These are phyloP conservation scores for Siphlonurus alternatus DNA, from an alignment of 2,888 invertebrate species.

Conservation along the genomic window DNA sequence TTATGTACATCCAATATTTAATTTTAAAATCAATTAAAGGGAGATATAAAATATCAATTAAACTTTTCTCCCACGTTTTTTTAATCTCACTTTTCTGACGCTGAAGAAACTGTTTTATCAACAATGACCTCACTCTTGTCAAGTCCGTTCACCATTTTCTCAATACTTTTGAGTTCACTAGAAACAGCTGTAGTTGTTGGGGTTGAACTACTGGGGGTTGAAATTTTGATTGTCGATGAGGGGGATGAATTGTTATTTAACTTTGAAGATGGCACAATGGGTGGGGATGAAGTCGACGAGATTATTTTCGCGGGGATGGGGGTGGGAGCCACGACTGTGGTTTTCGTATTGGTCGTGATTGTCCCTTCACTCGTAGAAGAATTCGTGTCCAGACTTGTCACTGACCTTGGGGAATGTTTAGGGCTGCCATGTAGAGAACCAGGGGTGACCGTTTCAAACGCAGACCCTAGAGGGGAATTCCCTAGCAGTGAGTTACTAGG, in stretches of 20 bases:
- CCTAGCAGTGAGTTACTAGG: slow-evolving; percentile 25
- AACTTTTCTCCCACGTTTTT: not conserved
- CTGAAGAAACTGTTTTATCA: not conserved
- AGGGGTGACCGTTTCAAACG: slow-evolving; percentile 80
- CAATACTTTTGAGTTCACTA: slow-evolving; percentile 85
- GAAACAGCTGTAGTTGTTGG: slow-evolving; percentile 36
- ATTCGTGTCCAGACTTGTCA: slow-evolving; percentile 13
- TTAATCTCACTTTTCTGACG: not conserved
- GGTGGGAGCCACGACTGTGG: slow-evolving; percentile 7
- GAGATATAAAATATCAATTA: not conserved
- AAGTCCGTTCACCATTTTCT: slow-evolving; percentile 92
- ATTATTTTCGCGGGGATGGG: slow-evolving; percentile 11
- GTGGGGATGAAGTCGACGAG: slow-evolving; percentile 40
- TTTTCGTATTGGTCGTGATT: slow-evolving; percentile 10
- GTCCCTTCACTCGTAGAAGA: slow-evolving; percentile 16
- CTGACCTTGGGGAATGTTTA: slow-evolving; percentile 26
- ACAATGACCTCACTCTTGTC: slow-evolving; percentile 31
- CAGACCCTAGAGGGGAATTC: slow-evolving; percentile 51
- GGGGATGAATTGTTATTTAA: slow-evolving; percentile 22
- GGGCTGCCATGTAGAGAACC: slow-evolving; percentile 34
- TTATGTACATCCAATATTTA: too few species aligned
- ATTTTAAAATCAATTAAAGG: not conserved
- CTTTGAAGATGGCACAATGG: slow-evolving; percentile 27
- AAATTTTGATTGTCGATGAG: slow-evolving; percentile 37
- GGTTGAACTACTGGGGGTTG: slow-evolving; percentile 29